Base-by-base conservation (phyloP, 1,140 invertebrate species). In the Zaprionus inermis region DNA sequence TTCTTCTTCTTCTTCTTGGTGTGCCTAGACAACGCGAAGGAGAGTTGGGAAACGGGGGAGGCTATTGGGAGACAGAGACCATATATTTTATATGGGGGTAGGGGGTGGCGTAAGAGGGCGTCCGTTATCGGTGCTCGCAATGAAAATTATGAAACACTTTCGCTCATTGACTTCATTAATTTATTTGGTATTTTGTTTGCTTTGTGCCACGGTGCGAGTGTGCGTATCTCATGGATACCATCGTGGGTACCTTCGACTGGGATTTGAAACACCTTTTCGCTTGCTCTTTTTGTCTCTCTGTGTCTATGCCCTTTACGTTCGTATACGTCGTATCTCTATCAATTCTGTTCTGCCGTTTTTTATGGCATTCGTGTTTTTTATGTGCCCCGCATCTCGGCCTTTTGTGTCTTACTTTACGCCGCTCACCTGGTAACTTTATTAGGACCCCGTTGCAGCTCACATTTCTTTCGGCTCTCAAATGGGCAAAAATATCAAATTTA, bases 131-230 rank as follows among this genome's bases (percentile, higher is more conserved):
- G 66, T 59, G 72, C 83, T 84, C 78, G 77, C 71, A 64, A 86
- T 82, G 59, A 82, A 86, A 82, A 83, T 91, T 86, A 82, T 90
- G 85, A 90, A 90, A 86, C 79, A 90, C 85, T 90, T 90, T 57
- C 67, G 69, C 54, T 73, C 78, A 81, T 81, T 81, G 81, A 85
- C 70, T 80, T 80, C 83, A 82, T 88, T 86, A 82, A 88, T 82
- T 86, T 88, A 81, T 76, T 81, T 76, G 67, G 71, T 68, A 78
- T 49, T 46, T 49, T 44, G 38, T 81, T 74, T 81, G 77, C 74
- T 78, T 78, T 68, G 70, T 69, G 65, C 54, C 67, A 76, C 30
- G 38, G 38, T 44, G n/a, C 38, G 38, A 16, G 44, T 28, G 44
- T 28, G 24, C 32, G 49, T 70, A 36, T 71, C 59, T 71, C 20